Evolutionary conservation across 2,113 vertebrate genomes (phyloP), one percentile per base, ranked within the genome.

Genomic region (Heterocephalus glaber): DNA sequence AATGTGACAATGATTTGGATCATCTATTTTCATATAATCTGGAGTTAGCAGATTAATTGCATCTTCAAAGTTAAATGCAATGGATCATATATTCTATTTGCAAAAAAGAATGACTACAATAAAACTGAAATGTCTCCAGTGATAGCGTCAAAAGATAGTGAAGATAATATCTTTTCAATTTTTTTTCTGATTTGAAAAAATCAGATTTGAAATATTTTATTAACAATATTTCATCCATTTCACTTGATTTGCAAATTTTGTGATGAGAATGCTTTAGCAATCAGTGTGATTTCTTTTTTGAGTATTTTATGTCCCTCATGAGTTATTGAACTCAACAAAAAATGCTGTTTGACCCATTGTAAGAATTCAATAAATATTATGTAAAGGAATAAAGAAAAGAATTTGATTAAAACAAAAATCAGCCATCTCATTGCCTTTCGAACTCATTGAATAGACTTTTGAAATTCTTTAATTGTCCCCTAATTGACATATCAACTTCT

Each of bases 131-230:
- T 96, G 94, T 94, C 96, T 98, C 97, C 96, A 95, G n/a, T 91
- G 88, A 89, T 83, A 94, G 26, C 47, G 86, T 87, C 41, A 96
- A 88, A 95, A 95, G 70, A 87, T 74, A 92, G 60, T 41, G 72
- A 74, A 80, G 41, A 20, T 82, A 91, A 11, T 94, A 92, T 94
- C 94, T 98, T 66, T 96, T 97, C 96, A 97, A 97, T 97, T 97
- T 54, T 58, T 98, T 92, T 60, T 96, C 95, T 97, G 54, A 84
- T 96, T 98, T 98, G 91, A 70, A 74, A 94, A 92, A 60, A 91
- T 86, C 10, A 76, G 70, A 90, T 96, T 97, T 97, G 94, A 97
- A 60, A 95, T 97, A 98, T 98, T 98, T 98, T 96, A 97, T 98
- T 89, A 97, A 95, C 88, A 76, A 8, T 85, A 89, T 92, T 82